These are phyloP conservation scores for Kryptolebias marmoratus DNA, from an alignment of 2,113 vertebrate genomes.

Conservation along the genomic window DNA sequence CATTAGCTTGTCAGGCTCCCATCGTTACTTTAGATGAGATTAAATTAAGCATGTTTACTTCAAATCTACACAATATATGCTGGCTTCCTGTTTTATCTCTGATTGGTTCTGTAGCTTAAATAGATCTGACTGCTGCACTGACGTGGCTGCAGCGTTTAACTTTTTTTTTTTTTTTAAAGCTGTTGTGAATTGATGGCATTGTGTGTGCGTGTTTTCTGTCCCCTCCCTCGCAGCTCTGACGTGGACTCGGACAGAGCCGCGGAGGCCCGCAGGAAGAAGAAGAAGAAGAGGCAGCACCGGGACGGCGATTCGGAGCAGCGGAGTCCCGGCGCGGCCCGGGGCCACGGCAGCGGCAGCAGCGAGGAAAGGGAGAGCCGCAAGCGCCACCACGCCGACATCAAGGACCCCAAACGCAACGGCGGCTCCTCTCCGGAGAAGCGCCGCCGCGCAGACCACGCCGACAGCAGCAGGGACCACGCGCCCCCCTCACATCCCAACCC, in stretches of 20 bases:
- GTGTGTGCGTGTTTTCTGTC: neutral
- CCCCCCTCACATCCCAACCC: conserved; percentile 13
- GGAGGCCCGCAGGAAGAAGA: conserved; percentile 86
- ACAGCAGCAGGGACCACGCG: neutral
- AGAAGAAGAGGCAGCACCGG: conserved; percentile 84
- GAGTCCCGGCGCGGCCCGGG: conserved; percentile 10
- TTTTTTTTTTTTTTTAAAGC: no score
- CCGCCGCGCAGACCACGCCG: conserved; percentile 2
- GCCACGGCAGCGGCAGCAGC: conserved; percentile 45
- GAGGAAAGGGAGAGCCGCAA: conserved; percentile 70
- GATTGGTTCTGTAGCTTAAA: no score
- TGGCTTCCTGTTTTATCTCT: neutral
- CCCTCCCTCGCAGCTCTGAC: conserved; percentile 74
- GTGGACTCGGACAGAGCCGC: conserved; percentile 73
- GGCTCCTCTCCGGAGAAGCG: conserved; percentile 33
- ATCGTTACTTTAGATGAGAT: no score
- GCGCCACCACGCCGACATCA: conserved; percentile 40
- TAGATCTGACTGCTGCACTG: no score
- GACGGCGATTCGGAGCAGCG: conserved; percentile 69
- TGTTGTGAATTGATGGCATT: neutral
- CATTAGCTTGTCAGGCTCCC: no score
- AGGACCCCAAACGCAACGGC: conserved; percentile 23
- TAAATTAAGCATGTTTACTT: no score
- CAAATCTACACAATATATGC: no score
- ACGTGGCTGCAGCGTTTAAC: no score